Base-by-base conservation (phyloP, 1,140 invertebrate genomes). In the Zaprionus camerounensis region DNA sequence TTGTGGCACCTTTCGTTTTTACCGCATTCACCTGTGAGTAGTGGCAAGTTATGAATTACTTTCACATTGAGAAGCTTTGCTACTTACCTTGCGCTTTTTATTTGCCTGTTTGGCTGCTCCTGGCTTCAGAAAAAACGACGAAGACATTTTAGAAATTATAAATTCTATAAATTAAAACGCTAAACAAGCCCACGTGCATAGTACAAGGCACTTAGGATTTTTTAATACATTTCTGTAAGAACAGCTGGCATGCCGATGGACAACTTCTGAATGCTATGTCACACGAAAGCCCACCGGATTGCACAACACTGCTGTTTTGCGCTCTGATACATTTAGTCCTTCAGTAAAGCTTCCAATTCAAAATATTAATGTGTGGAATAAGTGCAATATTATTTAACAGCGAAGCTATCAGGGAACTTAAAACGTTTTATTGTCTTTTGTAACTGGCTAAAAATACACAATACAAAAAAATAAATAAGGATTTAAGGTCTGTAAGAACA, bases 61-160 rank as follows among this genome's bases (percentile, higher is more conserved):
- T 3, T 3, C 1, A 11, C 9, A 1, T 38, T 41, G 15, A 12
- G 1, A 0, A 55, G 9, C 11, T 3, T 15, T 1, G 13, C 91
- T 57, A 56, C 38, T 93, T 94, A 94, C 92, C 94, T 94, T 93
- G 93, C 94, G 64, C 82, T 93, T 77, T 93, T 93, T 93, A 93
- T 93, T 85, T 92, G 93, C 78, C 55, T 82, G 53, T 58, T 85
- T 13, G 93, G 94, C 91, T 94, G 81, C 76, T 22, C 84, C 95
- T 22, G 94, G 94, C 92, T 94, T 95, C 61, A 95, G 91, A 83
- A 95, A 95, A 78, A 95, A 95, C 6, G 95, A 94, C 61, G 94
- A 94, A 20, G 91, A 92, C 91, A 92, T 92, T 22, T 36, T 63
- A 59, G 13, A 46, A 44, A 24, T 49, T 65, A 15, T 59, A 65